Evolutionary conservation across 1,140 invertebrate species (phyloP), one percentile per base, ranked within the genome.

Genomic region (Diuraphis noxia): DNA sequence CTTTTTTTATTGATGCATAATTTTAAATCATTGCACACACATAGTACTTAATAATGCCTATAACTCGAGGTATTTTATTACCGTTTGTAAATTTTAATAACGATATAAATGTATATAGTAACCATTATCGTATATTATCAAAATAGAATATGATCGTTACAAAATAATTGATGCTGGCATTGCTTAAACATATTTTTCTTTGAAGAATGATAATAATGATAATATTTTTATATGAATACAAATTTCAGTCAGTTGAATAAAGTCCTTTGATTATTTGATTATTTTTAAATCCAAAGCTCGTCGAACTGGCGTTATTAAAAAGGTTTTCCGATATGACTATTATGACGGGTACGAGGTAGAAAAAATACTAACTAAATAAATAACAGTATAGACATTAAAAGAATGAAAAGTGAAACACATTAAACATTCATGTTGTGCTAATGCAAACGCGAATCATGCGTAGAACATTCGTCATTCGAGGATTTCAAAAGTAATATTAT

Each of bases 311-410:
- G 19, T 34, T 49, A 49, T 86, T 86, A 86, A 86, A 86, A 49
- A 36, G 19, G 84, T 86, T 86, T 49, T 86, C 43, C 84, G n/a
- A 41, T 85, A 43, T n/a, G 82, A n/a, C 10, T 43, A 7, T n/a
- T 85, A 43, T 41, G 82, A 41, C 40, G 1, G 41, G 82, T n/a
- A n/a, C 2, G 41, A 10, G 30, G 40, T 19, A 13, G n/a, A 49
- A 86, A 85, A 84, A 41, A 84, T 49, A 86, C 46, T 49, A 36
- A 86, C 41, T 49, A 86, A 86, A 86, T 36, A 86, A 86, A 86
- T 52, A 86, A 86, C 21, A 49, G 49, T 86, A 1, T 21, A 13
- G 10, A 23, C 34, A 21, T 36, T 25, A 52, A 36, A 86, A 41
- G 17, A 86, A 86, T 34, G 8, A 86, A 86, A 46, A 49, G 81